phyloP scores from a whole-genome alignment of 2,888 invertebrate genomes.

The Drosophila anceps region DNA sequence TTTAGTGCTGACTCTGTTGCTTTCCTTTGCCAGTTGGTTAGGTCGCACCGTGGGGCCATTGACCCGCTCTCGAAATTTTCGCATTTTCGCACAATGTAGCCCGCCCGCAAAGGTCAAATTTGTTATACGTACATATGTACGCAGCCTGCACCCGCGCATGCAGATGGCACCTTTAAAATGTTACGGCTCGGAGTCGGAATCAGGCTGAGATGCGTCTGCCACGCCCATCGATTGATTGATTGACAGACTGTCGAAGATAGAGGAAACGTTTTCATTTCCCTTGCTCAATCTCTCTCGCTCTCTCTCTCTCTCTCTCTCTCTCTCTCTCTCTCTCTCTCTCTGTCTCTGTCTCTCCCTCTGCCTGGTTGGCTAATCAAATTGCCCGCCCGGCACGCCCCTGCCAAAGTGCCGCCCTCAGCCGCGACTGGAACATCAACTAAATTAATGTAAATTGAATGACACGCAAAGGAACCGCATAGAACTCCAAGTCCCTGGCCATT shows the following conservation, averaged over 20 bases:
- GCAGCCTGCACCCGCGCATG: neutral
- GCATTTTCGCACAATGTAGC: slow-evolving; percentile 6
- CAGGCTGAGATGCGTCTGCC: slow-evolving; percentile 14
- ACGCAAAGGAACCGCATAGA: slow-evolving; percentile 60
- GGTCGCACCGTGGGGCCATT: slow-evolving; percentile 19
- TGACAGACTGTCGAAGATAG: slow-evolving; percentile 2
- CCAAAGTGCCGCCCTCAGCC: slow-evolving; percentile 24
- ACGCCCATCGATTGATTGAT: slow-evolving; percentile 49
- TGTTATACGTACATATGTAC: neutral
- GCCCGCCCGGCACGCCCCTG: slow-evolving; percentile 37
- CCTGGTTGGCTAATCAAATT: slow-evolving; percentile 62
- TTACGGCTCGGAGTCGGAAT: neutral
- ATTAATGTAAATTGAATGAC: slow-evolving; percentile 65
- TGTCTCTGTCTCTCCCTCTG: neutral
- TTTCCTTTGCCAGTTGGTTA: slow-evolving; percentile 3
- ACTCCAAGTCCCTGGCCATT: slow-evolving; percentile 39
- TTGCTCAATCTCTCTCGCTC: neutral
- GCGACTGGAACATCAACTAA: slow-evolving; percentile 59
- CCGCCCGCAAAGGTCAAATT: slow-evolving; percentile 10
- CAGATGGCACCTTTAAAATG: slow-evolving; percentile 19
- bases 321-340: neutral
- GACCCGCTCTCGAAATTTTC: slow-evolving; percentile 24
- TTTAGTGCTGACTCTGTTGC: slow-evolving; percentile 36
- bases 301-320: neutral
- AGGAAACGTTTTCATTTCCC: slow-evolving; percentile 2